Conservation (phyloP, 2,797 vertebrate species). For the Notolabrus celidotus region DNA sequence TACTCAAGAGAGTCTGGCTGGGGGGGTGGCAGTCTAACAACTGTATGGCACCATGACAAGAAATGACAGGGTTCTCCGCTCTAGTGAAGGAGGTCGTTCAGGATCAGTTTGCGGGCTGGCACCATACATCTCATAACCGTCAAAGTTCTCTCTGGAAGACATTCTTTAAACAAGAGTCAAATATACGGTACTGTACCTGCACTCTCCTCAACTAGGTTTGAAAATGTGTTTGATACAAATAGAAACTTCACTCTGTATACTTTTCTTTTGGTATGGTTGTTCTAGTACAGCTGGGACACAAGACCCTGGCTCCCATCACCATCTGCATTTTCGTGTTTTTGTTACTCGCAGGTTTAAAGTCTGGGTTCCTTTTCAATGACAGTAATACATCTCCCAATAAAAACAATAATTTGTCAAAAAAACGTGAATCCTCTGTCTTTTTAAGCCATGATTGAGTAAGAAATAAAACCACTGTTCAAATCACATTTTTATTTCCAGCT, state of each 20-base stretch:
- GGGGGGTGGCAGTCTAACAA: background rate
- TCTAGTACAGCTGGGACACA: constrained; percentile 4
- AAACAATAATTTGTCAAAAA: constrained; percentile 7
- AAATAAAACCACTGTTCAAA: constrained; percentile 9
- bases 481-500: constrained; percentile 24
- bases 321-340: constrained; percentile 16
- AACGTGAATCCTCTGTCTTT: background rate
- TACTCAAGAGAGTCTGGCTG: background rate
- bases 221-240: background rate
- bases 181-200: too few relatives aligned
- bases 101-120: background rate
- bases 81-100: background rate
- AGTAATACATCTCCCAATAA: constrained; percentile 10
- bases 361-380: constrained; percentile 4
- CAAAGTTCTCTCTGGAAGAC: background rate
- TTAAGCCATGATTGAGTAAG: constrained; percentile 1
- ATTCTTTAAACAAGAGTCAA: background rate
- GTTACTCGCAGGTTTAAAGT: background rate
- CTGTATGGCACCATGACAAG: background rate
- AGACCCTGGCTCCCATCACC: background rate
- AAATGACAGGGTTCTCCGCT: background rate
- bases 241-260: background rate
- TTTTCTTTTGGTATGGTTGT: background rate
- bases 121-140: background rate
- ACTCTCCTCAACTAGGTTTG: background rate